Evolutionary conservation across 2,888 invertebrate species (phyloP).

Genomic region (Ophonus ardosiacus): DNA sequence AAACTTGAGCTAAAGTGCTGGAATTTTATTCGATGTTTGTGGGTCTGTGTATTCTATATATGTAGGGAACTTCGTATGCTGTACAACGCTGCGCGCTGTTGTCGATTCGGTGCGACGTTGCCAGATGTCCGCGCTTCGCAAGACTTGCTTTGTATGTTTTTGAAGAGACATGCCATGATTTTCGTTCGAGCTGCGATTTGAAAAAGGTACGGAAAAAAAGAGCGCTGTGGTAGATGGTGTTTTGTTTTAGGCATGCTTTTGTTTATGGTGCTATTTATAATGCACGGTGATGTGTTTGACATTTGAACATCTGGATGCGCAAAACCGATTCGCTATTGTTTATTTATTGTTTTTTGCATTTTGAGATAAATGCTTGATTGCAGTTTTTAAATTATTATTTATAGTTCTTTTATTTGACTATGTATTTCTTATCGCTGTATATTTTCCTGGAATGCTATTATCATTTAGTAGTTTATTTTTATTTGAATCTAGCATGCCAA

Average conservation of each 20-base stretch:
- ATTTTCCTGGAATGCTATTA: conserved; percentile 12
- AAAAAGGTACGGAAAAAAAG: conserved; percentile 39
- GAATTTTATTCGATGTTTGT: conserved; percentile 70
- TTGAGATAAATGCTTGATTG: not conserved
- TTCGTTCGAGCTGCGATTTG: conserved; percentile 32
- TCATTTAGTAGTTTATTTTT: conserved; percentile 26
- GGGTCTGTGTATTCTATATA: conserved; percentile 67
- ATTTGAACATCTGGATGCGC: conserved; percentile 52
- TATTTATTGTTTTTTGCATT: not conserved
- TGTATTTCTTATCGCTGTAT: not conserved
- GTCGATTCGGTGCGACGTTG: conserved; percentile 67
- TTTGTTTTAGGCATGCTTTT: conserved; percentile 20
- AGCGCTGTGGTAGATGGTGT: not conserved
- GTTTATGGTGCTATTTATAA: conserved; percentile 32
- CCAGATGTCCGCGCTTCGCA: conserved; percentile 66
- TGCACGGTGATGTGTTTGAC: conserved; percentile 9
- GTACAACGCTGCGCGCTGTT: conserved; percentile 71
- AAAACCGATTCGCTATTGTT: conserved; percentile 26
- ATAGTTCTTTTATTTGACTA: not conserved
- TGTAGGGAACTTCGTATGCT: conserved; percentile 71
- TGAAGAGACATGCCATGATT: conserved; percentile 57
- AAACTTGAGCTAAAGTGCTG: conserved; percentile 69
- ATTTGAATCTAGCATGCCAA: conserved; percentile 10
- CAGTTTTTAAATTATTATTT: not conserved
- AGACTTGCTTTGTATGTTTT: conserved; percentile 62